Conservation (phyloP, 2,888 invertebrate species). For the Invenusta paracnida region DNA sequence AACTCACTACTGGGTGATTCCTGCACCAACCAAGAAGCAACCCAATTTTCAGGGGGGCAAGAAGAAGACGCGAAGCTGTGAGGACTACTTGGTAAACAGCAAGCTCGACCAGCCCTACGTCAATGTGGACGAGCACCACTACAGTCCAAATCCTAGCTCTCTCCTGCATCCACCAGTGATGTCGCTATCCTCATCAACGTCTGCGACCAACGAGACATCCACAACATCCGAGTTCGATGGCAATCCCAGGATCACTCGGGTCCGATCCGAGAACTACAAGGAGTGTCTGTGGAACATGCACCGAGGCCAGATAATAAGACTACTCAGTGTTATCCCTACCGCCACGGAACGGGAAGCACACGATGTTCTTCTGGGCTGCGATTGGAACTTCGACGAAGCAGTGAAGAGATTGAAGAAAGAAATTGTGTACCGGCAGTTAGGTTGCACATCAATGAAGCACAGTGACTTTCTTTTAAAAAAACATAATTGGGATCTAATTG, state of each 20-base stretch:
- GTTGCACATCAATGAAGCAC: not conserved
- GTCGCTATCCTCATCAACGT: too few species aligned
- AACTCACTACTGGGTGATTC: not conserved
- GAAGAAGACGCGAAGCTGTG: not conserved
- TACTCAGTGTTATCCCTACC: not conserved
- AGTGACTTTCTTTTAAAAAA: not conserved
- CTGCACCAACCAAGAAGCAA: not conserved
- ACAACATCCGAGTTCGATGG: too few species aligned
- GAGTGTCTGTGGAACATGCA: not conserved
- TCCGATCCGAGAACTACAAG: not conserved
- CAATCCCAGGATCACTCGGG: not conserved
- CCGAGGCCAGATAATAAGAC: not conserved
- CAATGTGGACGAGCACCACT: not conserved
- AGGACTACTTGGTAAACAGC: too few species aligned
- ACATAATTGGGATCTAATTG: not conserved
- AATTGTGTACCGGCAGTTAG: not conserved
- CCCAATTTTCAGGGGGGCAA: too few species aligned
- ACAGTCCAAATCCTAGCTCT: not conserved
- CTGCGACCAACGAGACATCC: too few species aligned
- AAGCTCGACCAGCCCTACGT: not conserved
- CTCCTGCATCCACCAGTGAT: too few species aligned
- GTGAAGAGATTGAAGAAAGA: not conserved
- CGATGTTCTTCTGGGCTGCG: not conserved
- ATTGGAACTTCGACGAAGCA: not conserved
- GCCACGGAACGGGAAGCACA: not conserved